phyloP scores from a whole-genome alignment of 2,888 invertebrate genomes.

The Chesias legatella region DNA sequence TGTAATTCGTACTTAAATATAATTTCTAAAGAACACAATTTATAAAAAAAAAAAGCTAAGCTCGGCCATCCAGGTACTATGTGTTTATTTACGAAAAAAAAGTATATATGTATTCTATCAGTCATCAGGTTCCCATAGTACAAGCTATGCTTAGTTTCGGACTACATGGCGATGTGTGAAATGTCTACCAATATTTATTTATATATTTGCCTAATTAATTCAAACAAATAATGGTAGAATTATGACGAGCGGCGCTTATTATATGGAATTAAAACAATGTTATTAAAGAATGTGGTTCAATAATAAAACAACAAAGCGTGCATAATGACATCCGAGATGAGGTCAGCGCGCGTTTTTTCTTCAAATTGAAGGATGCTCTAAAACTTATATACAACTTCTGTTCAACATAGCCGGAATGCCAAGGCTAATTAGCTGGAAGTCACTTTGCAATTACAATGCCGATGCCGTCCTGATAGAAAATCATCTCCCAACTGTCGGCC shows the following conservation, averaged over 20 bases:
- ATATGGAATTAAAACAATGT: slow-evolving; percentile 12
- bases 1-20: too few relatives aligned
- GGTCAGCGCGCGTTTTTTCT: slow-evolving; percentile 21
- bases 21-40: too few relatives aligned
- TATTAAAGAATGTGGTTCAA: slow-evolving; percentile 20
- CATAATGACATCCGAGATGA: slow-evolving; percentile 6
- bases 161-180: too few relatives aligned
- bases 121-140: too few relatives aligned
- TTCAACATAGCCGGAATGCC: slow-evolving; percentile 22
- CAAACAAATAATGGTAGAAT: too few relatives aligned
- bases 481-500: slow-evolving; percentile 49
- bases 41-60: too few relatives aligned
- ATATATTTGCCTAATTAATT: too few relatives aligned
- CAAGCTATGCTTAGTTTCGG: too few relatives aligned
- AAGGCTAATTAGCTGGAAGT: slow-evolving; percentile 20
- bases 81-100: too few relatives aligned
- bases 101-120: too few relatives aligned
- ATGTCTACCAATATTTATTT: too few relatives aligned
- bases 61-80: too few relatives aligned
- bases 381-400: slow-evolving; percentile 10
- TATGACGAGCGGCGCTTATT: background rate
- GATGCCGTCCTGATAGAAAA: slow-evolving; percentile 26
- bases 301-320: slow-evolving; percentile 1
- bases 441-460: background rate
- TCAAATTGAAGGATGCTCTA: slow-evolving; percentile 21